phyloP scores from a whole-genome alignment of 2,888 invertebrate species.

The Scaptomyza flava region DNA sequence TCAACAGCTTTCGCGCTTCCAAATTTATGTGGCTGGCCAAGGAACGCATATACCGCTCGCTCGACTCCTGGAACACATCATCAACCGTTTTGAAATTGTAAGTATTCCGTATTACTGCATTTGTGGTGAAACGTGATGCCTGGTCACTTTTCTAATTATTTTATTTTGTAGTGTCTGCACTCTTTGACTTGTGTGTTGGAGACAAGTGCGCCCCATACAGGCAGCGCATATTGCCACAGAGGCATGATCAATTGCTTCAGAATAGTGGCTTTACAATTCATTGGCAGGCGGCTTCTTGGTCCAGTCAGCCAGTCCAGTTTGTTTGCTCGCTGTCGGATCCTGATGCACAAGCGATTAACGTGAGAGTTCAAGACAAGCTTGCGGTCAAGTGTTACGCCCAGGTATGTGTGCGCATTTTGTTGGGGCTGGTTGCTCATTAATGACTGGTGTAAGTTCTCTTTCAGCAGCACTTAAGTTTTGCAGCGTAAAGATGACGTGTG shows the following conservation, averaged over 20 bases:
- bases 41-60: not conserved
- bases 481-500: not conserved
- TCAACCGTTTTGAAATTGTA: not conserved
- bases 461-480: not conserved
- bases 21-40: not conserved
- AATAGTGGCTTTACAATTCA: not conserved
- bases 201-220: not conserved
- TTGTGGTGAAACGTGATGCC: not conserved
- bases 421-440: not conserved
- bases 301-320: not conserved
- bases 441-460: not conserved
- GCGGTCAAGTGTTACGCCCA: not conserved
- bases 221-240: not conserved
- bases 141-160: not conserved
- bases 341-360: too few relatives aligned
- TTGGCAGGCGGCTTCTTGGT: not conserved
- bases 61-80: not conserved
- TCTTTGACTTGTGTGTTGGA: not conserved
- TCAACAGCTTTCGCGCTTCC: conserved; percentile 2
- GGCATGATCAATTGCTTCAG: not conserved
- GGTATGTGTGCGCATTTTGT: not conserved
- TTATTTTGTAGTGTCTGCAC: not conserved
- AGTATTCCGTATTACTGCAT: not conserved
- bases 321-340: not conserved
- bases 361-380: not conserved